Base-by-base conservation (phyloP, 2,113 vertebrate species). In the Nettapus auritus region DNA sequence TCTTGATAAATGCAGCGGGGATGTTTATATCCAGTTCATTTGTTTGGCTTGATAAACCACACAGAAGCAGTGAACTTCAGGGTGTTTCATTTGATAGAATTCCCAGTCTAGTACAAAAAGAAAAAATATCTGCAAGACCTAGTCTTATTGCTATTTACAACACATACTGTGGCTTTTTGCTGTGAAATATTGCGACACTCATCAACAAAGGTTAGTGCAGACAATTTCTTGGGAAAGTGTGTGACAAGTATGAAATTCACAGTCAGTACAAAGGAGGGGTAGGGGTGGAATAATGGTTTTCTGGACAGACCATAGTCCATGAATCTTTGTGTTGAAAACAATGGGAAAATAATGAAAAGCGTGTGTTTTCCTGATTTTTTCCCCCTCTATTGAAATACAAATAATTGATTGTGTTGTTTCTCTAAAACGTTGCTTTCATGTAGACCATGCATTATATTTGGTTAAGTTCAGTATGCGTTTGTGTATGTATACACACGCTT, bases 171-270 rank as follows among this genome's bases (percentile, higher is more conserved):
- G 75, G 55, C 52, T 91, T 96, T 94, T 89, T 88, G 28, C 56
- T 71, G 28, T 77, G 80, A 97, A 93, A 96, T 91, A 95, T 81
- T 93, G 91, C 95, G 90, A 81, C 93, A 93, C 63, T 40, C 93
- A 96, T 89, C 92, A 96, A 73, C 76, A 95, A 88, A 95, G 92
- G 79, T 93, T 93, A 96, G 69, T 6, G 17, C 69, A 91, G 94
- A 90, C 62, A 88, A 93, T 92, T 94, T 82, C 53, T 86, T 82
- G 64, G 69, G 36, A 88, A 88, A 90, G 46, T 3, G 4, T 89
- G 71, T 80, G 76, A 81, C 0, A 3, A 64, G 46, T 74, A 69
- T 80, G 89, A 89, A 88, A 84, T 92, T 88, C 83, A 38, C 48
- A 83, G 86, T 53, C 11, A 1, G 6, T 69, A 29, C 19, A 33